These are phyloP conservation scores for Leucania comma DNA, from an alignment of 2,888 invertebrate genomes.

Conservation along the genomic window DNA sequence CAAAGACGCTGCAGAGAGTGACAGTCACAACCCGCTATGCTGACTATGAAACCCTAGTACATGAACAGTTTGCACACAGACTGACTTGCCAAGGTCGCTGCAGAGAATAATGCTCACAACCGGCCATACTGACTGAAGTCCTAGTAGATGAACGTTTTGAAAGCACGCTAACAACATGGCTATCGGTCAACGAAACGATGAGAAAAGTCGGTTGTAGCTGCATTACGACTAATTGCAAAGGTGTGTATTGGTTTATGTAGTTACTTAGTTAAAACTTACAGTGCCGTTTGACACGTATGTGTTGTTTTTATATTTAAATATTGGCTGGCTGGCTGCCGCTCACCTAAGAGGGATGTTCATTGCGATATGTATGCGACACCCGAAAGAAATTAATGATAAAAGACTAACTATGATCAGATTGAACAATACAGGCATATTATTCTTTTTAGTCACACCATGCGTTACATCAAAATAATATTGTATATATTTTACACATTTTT, in stretches of 20 bases:
- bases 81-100: neutral
- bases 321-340: neutral
- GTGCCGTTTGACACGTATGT: no score
- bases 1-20: neutral
- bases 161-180: neutral
- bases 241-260: conserved; percentile 9
- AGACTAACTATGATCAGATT: no score
- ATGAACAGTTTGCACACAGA: no score
- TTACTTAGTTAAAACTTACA: neutral
- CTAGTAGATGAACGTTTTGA: neutral
- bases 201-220: neutral
- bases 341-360: neutral
- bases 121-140: neutral
- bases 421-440: no score
- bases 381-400: neutral
- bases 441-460: no score
- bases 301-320: no score
- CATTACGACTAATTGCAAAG: neutral
- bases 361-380: neutral
- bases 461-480: no score
- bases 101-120: neutral
- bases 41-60: neutral
- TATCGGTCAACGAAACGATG: conserved; percentile 5
- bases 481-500: neutral
- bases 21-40: neutral